Evolutionary conservation across 92 coral and sea anemone genomes (phyloP).

Genomic region (Epizoanthus illoricatus): DNA sequence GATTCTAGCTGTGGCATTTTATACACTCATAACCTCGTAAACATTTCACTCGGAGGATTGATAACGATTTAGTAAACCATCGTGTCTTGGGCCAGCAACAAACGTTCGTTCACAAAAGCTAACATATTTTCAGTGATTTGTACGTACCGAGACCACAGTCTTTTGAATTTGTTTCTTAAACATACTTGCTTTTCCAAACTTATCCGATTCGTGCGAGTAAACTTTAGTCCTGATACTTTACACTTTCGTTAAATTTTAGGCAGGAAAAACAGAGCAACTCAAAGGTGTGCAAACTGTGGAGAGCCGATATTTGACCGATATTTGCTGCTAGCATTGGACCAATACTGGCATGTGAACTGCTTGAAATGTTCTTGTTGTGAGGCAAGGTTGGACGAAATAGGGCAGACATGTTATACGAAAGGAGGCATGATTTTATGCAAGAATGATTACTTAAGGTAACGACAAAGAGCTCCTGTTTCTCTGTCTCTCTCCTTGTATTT

Average conservation of each 20-base stretch:
- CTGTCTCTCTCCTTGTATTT: background rate
- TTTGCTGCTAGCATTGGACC: constrained; percentile 51
- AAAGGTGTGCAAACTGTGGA: constrained; percentile 58
- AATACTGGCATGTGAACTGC: constrained; percentile 64
- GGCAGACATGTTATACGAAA: constrained; percentile 55
- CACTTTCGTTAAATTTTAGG: constrained; percentile 27
- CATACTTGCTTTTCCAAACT: constrained; percentile 22
- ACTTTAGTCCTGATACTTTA: constrained; percentile 12
- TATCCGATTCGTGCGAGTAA: background rate
- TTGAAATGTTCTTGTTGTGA: constrained; percentile 60
- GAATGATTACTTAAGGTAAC: constrained; percentile 54
- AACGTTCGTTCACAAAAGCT: background rate
- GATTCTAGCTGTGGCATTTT: constrained; percentile 31
- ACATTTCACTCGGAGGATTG: constrained; percentile 36
- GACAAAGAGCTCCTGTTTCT: background rate
- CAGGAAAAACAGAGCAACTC: constrained; percentile 37
- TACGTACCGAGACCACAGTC: background rate
- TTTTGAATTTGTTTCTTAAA: background rate
- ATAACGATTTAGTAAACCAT: constrained; percentile 17
- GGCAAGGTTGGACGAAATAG: constrained; percentile 50
- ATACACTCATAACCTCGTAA: constrained; percentile 32
- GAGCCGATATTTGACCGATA: constrained; percentile 51
- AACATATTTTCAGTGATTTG: background rate
- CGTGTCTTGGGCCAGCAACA: background rate
- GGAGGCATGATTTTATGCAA: constrained; percentile 59